Base-by-base conservation (phyloP, 2,113 vertebrate genomes). In the Meleagris gallopavo region DNA sequence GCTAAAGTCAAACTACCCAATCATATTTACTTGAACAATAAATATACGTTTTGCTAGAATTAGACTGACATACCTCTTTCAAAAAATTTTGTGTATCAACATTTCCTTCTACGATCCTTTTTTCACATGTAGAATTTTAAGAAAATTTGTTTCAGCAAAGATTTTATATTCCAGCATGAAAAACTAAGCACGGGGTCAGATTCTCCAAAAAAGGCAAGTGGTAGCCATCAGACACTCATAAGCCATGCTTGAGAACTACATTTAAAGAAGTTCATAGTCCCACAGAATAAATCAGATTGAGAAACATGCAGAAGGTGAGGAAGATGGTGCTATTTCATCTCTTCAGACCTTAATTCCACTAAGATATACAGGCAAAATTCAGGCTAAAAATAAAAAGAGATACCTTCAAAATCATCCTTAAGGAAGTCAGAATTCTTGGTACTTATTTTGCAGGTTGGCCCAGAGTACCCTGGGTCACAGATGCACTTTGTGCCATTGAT, bases 381-480 rank as follows among this genome's bases (percentile, higher is more conserved):
- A 77, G 67, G 61, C 13, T 30, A 18, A 40, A 54, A 38, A 71
- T 25, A 16, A 62, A 66, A 89, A 48, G 36, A 48, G 21, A 73
- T 98, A 99, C 99, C 99, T 99, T 99, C 99, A 96, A 99, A 99
- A 96, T 99, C 99, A 88, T 99, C 99, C 93, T 99, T 99, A 29
- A 99, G 98, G 96, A 99, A 99, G 92, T 99, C 98, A 14, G 98
- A 97, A 90, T 99, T 99, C 95, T 98, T 99, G 74, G 98, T 98
- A 72, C 98, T 98, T 62, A 98, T 97, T 90, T 97, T 99, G 95
- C 99, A 99, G 93, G 98, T 99, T 5, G 98, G 97, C 27, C 99
- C 99, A 11, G 99, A 99, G 96, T 98, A 99, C 5, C 98, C 98
- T 0, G 98, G 98, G 89, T 99, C 99, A 83, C 99, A 99, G 81